Conservation (phyloP, 2,797 vertebrate genomes). For the Capromys pilorides region DNA sequence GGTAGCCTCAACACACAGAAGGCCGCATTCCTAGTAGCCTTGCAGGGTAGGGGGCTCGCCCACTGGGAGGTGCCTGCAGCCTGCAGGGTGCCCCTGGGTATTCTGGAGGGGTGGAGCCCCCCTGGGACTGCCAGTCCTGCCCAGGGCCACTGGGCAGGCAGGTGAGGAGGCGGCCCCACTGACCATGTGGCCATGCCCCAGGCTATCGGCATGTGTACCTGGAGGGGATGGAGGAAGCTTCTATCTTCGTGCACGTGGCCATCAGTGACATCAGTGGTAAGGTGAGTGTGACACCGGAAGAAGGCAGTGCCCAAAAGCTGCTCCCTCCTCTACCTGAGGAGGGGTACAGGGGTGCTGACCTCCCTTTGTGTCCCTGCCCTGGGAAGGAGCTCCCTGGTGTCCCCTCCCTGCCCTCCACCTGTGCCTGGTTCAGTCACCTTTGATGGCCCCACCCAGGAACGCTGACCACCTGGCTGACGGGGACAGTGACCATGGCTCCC, state of each 20-base stretch:
- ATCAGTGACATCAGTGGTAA: constrained; percentile 98
- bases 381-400: background rate
- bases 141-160: background rate
- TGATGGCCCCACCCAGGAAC: background rate
- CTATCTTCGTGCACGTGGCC: constrained; percentile 97
- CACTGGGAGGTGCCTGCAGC: background rate
- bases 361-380: background rate
- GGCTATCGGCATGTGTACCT: constrained; percentile 98
- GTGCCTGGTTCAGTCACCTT: background rate
- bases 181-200: constrained; percentile 62
- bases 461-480: background rate
- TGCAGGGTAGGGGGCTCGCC: background rate
- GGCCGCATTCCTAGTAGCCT: background rate
- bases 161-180: background rate
- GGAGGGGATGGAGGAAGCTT: constrained; percentile 98
- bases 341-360: background rate
- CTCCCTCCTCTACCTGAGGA: background rate
- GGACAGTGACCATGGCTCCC: background rate
- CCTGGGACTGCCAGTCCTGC: background rate
- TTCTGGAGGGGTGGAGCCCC: background rate
- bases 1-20: background rate
- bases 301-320: accelerated
- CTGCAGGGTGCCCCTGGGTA: background rate
- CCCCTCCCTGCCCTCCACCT: background rate
- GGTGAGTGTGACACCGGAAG: constrained; percentile 87